Evolutionary conservation across 2,888 invertebrate species (phyloP).

Genomic region (Cordilura impudica): DNA sequence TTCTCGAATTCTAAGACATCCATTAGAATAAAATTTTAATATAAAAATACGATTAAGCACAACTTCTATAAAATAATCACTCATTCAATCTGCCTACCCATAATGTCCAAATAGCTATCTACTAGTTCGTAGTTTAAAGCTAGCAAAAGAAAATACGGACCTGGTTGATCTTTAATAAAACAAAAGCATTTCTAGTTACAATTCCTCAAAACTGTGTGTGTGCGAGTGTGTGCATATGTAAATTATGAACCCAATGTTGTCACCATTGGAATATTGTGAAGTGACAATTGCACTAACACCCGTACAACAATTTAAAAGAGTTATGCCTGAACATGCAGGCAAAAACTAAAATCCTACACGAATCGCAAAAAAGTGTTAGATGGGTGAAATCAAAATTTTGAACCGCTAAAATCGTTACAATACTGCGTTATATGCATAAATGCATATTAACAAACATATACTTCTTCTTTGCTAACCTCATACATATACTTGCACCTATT

Average conservation of each 20-base stretch:
- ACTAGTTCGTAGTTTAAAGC: too few relatives aligned
- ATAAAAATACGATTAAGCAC: too few relatives aligned
- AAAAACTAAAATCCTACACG: slow-evolving; percentile 12
- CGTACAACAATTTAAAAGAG: background rate
- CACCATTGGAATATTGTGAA: slow-evolving; percentile 49
- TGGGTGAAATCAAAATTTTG: slow-evolving; percentile 10
- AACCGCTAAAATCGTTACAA: slow-evolving; percentile 30
- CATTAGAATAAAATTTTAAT: too few relatives aligned
- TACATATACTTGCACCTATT: background rate
- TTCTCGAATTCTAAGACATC: too few relatives aligned
- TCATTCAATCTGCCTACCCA: too few relatives aligned
- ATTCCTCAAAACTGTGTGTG: background rate
- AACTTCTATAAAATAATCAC: too few relatives aligned
- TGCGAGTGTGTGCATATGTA: background rate
- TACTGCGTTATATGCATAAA: slow-evolving; percentile 14
- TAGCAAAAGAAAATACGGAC: background rate
- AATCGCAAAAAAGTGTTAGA: slow-evolving; percentile 10
- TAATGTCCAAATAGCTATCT: too few relatives aligned
- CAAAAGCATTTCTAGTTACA: background rate
- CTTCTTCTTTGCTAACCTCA: background rate
- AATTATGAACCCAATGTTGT: slow-evolving; percentile 32
- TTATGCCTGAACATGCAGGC: slow-evolving; percentile 29
- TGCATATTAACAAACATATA: background rate
- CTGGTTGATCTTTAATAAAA: background rate
- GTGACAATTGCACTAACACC: slow-evolving; percentile 41